phyloP scores from a whole-genome alignment of 2,888 invertebrate species.

The Pseudeuparius sepicola region DNA sequence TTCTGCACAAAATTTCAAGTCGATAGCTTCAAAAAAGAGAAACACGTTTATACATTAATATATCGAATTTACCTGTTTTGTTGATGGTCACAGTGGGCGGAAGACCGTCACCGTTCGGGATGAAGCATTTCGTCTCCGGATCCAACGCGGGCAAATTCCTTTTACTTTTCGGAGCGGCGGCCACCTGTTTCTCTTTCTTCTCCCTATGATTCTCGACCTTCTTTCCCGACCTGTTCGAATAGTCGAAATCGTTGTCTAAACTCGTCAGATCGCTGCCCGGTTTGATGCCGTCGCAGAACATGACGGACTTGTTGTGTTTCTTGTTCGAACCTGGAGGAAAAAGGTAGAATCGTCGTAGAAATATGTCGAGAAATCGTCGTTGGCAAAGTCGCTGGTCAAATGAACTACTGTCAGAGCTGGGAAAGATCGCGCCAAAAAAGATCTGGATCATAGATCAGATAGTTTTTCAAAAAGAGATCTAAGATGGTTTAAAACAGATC shows the following conservation, averaged over 20 bases:
- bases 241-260: slow-evolving; percentile 52
- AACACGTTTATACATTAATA: too few species aligned
- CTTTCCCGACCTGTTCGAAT: slow-evolving; percentile 16
- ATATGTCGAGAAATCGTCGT: too few species aligned
- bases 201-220: slow-evolving; percentile 3
- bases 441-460: too few species aligned
- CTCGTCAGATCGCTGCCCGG: slow-evolving; percentile 80
- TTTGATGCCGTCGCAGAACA: slow-evolving; percentile 82
- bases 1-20: too few species aligned
- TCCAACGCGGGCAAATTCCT: slow-evolving; percentile 40
- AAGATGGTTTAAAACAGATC: too few species aligned
- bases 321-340: slow-evolving; percentile 39
- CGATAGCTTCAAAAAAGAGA: too few species aligned
- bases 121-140: slow-evolving; percentile 45
- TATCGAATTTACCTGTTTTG: slow-evolving; percentile 42
- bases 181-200: slow-evolving; percentile 16
- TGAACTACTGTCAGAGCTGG: too few species aligned
- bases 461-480: too few species aligned
- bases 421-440: too few species aligned
- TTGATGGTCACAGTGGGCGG: slow-evolving; percentile 47
- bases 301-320: slow-evolving; percentile 62
- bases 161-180: slow-evolving; percentile 19
- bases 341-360: slow-evolving; percentile 4
- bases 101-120: slow-evolving; percentile 43
- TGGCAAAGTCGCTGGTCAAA: too few species aligned